A percentile compares a stretch with the other conserved stretches of the same genome.
phyloP scores from a whole-genome alignment of 2,797 vertebrate genomes.

The Cuculus canorus region DNA sequence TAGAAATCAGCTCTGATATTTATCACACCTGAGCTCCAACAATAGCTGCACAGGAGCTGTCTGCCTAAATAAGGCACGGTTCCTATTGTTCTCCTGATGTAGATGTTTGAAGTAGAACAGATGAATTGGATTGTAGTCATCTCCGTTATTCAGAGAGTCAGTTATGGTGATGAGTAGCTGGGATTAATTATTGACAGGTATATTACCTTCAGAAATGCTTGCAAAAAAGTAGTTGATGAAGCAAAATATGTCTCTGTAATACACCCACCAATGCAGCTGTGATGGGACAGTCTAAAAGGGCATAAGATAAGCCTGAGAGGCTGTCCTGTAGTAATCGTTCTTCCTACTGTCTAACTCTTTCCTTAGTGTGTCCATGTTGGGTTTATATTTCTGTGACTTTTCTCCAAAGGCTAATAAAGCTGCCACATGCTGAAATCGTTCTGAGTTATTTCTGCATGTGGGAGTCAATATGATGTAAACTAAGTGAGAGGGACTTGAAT shows the following conservation, averaged over 20 bases:
- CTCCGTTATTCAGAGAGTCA: neutral
- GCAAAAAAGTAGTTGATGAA: neutral
- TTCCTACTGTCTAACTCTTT: slow-evolving; percentile 35
- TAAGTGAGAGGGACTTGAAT: slow-evolving; percentile 23
- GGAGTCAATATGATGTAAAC: slow-evolving; percentile 21
- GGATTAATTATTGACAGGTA: neutral
- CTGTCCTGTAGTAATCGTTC: neutral
- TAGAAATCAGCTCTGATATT: neutral
- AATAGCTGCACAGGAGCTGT: neutral
- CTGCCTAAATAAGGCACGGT: neutral
- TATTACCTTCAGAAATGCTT: slow-evolving; percentile 11
- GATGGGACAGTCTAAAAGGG: neutral
- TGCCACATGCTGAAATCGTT: slow-evolving; percentile 20
- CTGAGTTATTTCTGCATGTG: neutral
- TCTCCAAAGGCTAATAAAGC: slow-evolving; percentile 26
- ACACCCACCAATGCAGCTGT: neutral
- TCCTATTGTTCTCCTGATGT: neutral
- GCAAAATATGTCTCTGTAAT: neutral
- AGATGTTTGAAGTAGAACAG: neutral
- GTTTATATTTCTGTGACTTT: neutral
- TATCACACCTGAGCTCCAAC: neutral
- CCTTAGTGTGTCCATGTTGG: slow-evolving; percentile 51
- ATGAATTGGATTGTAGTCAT: neutral
- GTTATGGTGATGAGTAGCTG: neutral
- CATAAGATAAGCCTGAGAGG: neutral